Percentiles rank a stretch among this genome's conserved stretches.
phyloP scores from a whole-genome alignment of 2,113 vertebrate species.

The Cricetomys ansorgei region DNA sequence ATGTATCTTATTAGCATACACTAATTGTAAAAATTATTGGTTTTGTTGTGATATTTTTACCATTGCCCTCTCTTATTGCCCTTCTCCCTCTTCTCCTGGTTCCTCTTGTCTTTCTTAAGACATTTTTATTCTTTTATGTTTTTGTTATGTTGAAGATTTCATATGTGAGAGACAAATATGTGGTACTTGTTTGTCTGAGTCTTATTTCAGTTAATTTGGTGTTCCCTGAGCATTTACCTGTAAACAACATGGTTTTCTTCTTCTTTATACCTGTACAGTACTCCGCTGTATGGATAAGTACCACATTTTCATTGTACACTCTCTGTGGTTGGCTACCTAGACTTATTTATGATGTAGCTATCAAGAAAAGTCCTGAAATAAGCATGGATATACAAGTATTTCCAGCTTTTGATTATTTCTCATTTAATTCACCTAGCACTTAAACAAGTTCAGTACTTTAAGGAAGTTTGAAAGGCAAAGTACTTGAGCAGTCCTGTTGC shows the following conservation, averaged over 20 bases:
- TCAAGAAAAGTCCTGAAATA: neutral
- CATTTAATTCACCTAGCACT: neutral
- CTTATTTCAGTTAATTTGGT: neutral
- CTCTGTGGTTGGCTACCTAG: neutral
- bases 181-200: neutral
- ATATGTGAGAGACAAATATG: neutral
- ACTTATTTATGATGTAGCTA: neutral
- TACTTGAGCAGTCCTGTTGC: neutral
- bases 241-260: neutral
- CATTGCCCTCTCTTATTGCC: neutral
- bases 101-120: neutral
- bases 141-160: neutral
- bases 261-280: neutral
- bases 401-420: neutral
- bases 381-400: too few relatives aligned
- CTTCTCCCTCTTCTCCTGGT: neutral
- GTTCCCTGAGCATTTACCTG: neutral
- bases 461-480: neutral
- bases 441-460: neutral
- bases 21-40: neutral
- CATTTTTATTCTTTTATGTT: neutral
- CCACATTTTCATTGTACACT: neutral
- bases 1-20: neutral
- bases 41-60: neutral
- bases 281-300: neutral